Conservation (phyloP, 1,140 invertebrate species). For the Drosophila malerkotliana region DNA sequence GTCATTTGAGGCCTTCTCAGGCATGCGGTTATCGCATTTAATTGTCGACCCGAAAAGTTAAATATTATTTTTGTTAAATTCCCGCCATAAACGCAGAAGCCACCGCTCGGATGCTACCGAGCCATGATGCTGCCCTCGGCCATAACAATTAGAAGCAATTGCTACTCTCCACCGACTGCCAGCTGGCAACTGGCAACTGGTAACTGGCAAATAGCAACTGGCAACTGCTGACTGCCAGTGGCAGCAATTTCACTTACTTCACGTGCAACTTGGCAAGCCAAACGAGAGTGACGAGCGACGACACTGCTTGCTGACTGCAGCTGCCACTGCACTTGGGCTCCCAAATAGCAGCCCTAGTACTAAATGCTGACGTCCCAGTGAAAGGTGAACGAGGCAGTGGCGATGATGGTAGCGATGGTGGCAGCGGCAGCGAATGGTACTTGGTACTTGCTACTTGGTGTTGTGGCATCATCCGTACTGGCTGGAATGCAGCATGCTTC, state of each 20-base stretch:
- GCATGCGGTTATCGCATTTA: slow-evolving; percentile 62
- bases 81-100: slow-evolving; percentile 31
- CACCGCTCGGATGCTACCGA: slow-evolving; percentile 20
- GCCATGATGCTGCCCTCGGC: slow-evolving; percentile 43
- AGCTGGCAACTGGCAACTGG: slow-evolving; percentile 34
- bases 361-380: slow-evolving; percentile 35
- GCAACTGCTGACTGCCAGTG: slow-evolving; percentile 14
- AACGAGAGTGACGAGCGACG: slow-evolving; percentile 36
- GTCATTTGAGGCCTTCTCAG: slow-evolving; percentile 19
- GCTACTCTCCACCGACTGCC: slow-evolving; percentile 59
- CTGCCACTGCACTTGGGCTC: slow-evolving; percentile 57
- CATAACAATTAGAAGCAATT: slow-evolving; percentile 79
- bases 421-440: neutral
- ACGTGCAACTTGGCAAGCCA: slow-evolving; percentile 45
- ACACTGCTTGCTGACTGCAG: slow-evolving; percentile 45
- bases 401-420: too few relatives aligned
- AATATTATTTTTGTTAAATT: slow-evolving; percentile 48
- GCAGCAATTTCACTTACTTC: slow-evolving; percentile 60
- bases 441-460: slow-evolving; percentile 8
- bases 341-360: slow-evolving; percentile 38
- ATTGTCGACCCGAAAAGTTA: slow-evolving; percentile 59
- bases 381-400: slow-evolving; percentile 9
- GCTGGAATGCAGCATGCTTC: slow-evolving; percentile 3
- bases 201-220: slow-evolving; percentile 29
- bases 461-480: slow-evolving; percentile 5